Percentiles rank a stretch among this genome's conserved stretches.
phyloP scores from a whole-genome alignment of 2,797 vertebrate genomes.

The Cyclura pinguis region DNA sequence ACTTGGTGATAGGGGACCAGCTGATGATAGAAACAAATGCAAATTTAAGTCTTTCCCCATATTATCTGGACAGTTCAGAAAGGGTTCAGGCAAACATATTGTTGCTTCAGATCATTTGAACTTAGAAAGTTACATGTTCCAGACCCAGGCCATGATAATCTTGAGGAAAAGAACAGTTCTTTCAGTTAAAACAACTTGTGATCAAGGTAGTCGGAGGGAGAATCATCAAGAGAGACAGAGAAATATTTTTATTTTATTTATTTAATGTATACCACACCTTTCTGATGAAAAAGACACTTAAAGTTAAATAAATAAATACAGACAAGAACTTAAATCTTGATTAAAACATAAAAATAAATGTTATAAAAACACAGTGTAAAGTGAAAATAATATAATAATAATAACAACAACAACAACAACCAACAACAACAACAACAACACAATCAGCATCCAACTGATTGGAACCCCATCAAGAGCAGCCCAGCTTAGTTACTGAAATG shows the following conservation, averaged over 20 bases:
- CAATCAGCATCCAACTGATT: neutral
- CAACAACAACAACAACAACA: too few relatives aligned
- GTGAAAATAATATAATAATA: neutral
- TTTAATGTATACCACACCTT: neutral
- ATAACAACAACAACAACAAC: too few relatives aligned
- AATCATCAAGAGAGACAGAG: neutral
- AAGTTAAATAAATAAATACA: neutral
- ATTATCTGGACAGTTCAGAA: neutral
- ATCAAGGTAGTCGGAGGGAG: neutral
- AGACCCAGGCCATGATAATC: neutral
- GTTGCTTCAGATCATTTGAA: neutral
- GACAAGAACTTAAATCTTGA: neutral
- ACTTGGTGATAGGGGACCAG: neutral
- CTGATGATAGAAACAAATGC: neutral
- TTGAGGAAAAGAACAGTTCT: neutral
- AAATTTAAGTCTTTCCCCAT: neutral
- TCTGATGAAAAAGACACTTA: neutral
- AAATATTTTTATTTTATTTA: too few relatives aligned
- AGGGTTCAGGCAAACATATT: neutral
- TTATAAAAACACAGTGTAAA: neutral
- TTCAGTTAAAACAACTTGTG: neutral
- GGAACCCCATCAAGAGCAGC: neutral
- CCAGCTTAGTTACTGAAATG: neutral
- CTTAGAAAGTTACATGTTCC: neutral
- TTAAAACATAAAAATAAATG: neutral